Evolutionary conservation across 2,113 vertebrate species (phyloP), one percentile per base, ranked within the genome.

Genomic region (Pseudorhombus dupliciocellatus): DNA sequence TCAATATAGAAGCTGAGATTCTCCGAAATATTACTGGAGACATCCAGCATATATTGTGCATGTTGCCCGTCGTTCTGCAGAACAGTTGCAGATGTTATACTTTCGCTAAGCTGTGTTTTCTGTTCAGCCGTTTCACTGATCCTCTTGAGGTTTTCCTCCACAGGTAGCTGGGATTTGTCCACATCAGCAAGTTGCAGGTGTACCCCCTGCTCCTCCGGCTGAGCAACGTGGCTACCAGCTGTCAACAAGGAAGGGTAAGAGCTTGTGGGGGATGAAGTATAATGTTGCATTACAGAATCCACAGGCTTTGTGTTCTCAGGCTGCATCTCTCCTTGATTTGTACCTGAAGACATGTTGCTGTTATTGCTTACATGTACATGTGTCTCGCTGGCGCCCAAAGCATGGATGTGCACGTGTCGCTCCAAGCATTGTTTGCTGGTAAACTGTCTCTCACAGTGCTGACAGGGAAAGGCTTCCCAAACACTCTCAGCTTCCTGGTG

Each of bases 1-100:
- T 98, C 97, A 12, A 98, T 96, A 66, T 97, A 98, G 86, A 97
- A 96, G 85, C 97, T 97, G 64, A 98, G 91, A 75, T 98, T 98
- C 82, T 98, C 97, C 5, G 97, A 97, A 78, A 98, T 96, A 78
- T 97, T 97, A 85, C 95, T 96, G 20, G 98, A 97, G 64, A 98
- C 93, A 51, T 98, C 96, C 79, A 98, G 94, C 87, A 97, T 96
- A 70, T 96, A 98, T 20, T 96, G 95, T 55, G 94, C 88, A 0
- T 89, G 91, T 22, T 94, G 93, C 1, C 91, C 92, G 0, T 95
- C 94, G 75, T 95, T 94, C 51, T 93, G 91, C 92, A 0, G 89
- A 93, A 26, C 92, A 75, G 6, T 94, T 94, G 0, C 91, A 82
- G 4, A 59, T 56, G 31, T 37, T 69, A 62, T 24, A 20, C 62